Evolutionary conservation across 2,113 vertebrate genomes (phyloP).

Genomic region (Gobiocypris rarus): DNA sequence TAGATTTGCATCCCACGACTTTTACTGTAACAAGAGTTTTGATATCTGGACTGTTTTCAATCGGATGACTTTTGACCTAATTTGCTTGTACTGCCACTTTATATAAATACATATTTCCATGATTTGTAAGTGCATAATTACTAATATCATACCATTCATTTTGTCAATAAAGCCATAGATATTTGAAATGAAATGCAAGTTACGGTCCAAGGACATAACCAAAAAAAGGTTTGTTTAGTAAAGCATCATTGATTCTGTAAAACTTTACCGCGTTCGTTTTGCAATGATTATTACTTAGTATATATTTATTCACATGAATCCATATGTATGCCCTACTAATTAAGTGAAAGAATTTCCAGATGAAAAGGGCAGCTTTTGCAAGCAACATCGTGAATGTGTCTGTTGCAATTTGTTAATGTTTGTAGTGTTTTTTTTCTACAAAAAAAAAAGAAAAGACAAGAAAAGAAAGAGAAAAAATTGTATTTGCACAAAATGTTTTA

Average conservation of each 20-base stretch:
- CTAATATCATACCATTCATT: neutral
- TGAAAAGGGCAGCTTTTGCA: conserved; percentile 50
- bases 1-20: conserved; percentile 37
- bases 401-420: conserved; percentile 51
- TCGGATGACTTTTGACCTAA: conserved; percentile 28
- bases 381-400: conserved; percentile 55
- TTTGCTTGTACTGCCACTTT: conserved; percentile 38
- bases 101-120: conserved; percentile 26
- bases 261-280: neutral
- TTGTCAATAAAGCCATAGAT: conserved; percentile 47
- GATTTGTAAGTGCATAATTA: neutral
- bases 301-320: no score
- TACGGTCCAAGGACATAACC: conserved; percentile 30
- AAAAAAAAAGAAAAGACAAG: neutral
- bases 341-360: neutral
- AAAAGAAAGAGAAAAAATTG: neutral
- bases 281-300: neutral
- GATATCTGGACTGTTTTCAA: neutral
- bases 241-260: neutral
- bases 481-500: conserved; percentile 49
- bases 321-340: neutral
- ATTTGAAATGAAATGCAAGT: conserved; percentile 26
- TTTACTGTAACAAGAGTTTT: conserved; percentile 30
- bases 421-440: conserved; percentile 37
- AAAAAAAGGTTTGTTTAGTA: conserved; percentile 11